Percentiles rank a stretch among this genome's conserved stretches.
These are phyloP conservation scores for Malthinus seriepunctatus DNA, from an alignment of 2,888 invertebrate species.

Conservation along the genomic window DNA sequence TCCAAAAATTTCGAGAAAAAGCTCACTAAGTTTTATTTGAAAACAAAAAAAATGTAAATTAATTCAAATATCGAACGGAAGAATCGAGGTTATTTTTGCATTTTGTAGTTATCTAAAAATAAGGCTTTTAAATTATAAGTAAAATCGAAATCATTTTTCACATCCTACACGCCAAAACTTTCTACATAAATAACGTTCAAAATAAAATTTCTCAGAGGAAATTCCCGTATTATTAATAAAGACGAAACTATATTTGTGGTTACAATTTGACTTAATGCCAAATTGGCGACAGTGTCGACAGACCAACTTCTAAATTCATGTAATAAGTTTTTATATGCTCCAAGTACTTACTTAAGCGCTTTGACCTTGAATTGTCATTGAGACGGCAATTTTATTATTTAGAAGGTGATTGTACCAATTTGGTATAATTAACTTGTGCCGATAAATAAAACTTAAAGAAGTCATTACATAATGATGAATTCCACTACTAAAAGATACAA, in stretches of 20 bases:
- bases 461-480: not conserved
- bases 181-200: slow-evolving; percentile 9
- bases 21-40: too few relatives aligned
- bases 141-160: too few relatives aligned
- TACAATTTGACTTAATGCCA: slow-evolving; percentile 31
- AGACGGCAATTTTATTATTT: slow-evolving; percentile 11
- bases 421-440: not conserved
- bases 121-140: too few relatives aligned
- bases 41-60: too few relatives aligned
- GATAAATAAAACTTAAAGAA: slow-evolving; percentile 3
- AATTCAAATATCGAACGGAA: too few relatives aligned
- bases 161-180: not conserved
- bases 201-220: slow-evolving; percentile 35
- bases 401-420: slow-evolving; percentile 16
- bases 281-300: slow-evolving; percentile 25
- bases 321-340: too few relatives aligned
- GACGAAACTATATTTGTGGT: slow-evolving; percentile 19
- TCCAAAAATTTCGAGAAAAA: too few relatives aligned
- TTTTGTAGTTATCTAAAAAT: too few relatives aligned
- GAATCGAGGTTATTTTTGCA: too few relatives aligned
- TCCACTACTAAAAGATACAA: slow-evolving; percentile 5
- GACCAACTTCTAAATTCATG: not conserved
- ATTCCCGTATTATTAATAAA: slow-evolving; percentile 34
- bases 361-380: slow-evolving; percentile 27
- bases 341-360: slow-evolving; percentile 14